These are phyloP conservation scores for Exaiptasia diaphana DNA, from an alignment of 64 coral and sea anemone genomes.

Conservation along the genomic window DNA sequence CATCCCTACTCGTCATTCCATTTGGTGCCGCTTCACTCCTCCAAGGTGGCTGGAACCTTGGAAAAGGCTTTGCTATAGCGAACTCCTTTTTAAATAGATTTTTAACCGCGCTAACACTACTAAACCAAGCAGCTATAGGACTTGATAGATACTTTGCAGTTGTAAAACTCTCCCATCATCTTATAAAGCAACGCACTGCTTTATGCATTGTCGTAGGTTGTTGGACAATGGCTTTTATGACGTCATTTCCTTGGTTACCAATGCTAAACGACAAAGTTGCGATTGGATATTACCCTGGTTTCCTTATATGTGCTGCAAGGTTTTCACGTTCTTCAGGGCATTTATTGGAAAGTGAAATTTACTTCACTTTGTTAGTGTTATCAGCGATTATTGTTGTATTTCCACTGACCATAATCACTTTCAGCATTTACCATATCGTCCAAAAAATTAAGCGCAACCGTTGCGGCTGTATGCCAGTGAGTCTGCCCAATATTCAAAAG, in stretches of 20 bases:
- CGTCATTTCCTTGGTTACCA: slow-evolving; percentile 57
- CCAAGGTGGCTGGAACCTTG: slow-evolving; percentile 55
- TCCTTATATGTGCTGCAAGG: slow-evolving; percentile 58
- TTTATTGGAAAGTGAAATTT: neutral
- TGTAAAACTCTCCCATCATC: neutral
- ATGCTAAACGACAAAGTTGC: slow-evolving; percentile 21
- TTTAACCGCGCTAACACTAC: slow-evolving; percentile 74
- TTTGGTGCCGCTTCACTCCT: slow-evolving; percentile 55
- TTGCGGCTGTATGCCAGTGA: slow-evolving; percentile 30
- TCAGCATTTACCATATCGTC: slow-evolving; percentile 62
- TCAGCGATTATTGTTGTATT: neutral
- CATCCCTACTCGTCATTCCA: slow-evolving; percentile 61
- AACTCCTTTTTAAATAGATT: slow-evolving; percentile 75
- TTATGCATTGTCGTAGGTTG: neutral
- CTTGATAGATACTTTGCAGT: slow-evolving; percentile 78
- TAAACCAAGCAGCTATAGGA: slow-evolving; percentile 51
- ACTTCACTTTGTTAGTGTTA: neutral
- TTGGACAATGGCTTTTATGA: slow-evolving; percentile 42
- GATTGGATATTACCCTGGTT: slow-evolving; percentile 63
- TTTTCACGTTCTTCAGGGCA: too few species aligned
- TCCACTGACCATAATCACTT: slow-evolving; percentile 48
- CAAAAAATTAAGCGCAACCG: slow-evolving; percentile 2
- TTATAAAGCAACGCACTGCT: neutral
- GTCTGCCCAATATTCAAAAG: slow-evolving; percentile 41
- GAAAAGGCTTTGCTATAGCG: slow-evolving; percentile 32